Evolutionary conservation across 1,140 invertebrate species (phyloP).

Genomic region (Paralvinella palmiformis): DNA sequence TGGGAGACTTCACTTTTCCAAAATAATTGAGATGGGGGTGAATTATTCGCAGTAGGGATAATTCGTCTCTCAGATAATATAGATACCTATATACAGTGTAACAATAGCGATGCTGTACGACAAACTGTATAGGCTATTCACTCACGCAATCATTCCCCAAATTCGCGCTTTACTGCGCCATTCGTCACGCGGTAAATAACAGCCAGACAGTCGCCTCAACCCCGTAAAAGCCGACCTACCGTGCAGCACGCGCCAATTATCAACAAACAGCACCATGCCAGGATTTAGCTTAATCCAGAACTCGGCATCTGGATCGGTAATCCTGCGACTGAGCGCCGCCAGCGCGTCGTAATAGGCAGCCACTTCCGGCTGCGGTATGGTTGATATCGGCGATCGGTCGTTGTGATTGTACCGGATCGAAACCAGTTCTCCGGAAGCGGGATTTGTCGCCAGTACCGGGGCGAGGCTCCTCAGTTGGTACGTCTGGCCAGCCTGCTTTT

Average conservation of each 20-base stretch:
- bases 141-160: too few relatives aligned
- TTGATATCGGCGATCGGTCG: slow-evolving; percentile 59
- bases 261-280: slow-evolving; percentile 63
- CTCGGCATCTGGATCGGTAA: slow-evolving; percentile 40
- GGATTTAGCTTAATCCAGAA: slow-evolving; percentile 60
- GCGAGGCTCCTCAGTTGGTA: slow-evolving; percentile 27
- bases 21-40: too few relatives aligned
- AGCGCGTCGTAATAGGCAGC: slow-evolving; percentile 53
- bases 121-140: too few relatives aligned
- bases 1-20: too few relatives aligned
- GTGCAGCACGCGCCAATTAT: slow-evolving; percentile 71
- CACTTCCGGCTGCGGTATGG: slow-evolving; percentile 52
- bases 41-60: too few relatives aligned
- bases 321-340: neutral
- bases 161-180: slow-evolving; percentile 2
- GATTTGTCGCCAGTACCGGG: slow-evolving; percentile 27
- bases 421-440: slow-evolving; percentile 23
- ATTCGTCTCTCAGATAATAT: too few relatives aligned
- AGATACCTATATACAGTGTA: too few relatives aligned
- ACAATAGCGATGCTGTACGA: too few relatives aligned
- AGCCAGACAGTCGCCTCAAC: slow-evolving; percentile 26
- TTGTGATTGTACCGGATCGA: slow-evolving; percentile 59
- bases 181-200: slow-evolving; percentile 4
- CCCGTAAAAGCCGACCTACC: slow-evolving; percentile 62
- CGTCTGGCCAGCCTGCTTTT: slow-evolving; percentile 22